Conservation (phyloP, 2,797 vertebrate species). For the Tachyglossus aculeatus region DNA sequence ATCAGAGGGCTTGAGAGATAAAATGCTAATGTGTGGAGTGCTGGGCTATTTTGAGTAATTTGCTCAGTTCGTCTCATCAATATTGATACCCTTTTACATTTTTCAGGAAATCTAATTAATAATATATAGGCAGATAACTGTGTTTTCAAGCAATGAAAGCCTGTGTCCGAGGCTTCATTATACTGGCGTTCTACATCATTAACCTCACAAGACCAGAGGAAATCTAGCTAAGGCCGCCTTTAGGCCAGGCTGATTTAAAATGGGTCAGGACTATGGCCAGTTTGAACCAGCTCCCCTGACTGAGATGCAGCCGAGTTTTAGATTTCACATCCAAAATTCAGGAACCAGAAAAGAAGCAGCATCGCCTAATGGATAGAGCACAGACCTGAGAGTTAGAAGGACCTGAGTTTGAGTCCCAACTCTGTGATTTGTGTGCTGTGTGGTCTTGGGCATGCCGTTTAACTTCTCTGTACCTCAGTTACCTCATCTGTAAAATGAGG, state of each 20-base stretch:
- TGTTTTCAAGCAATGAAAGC: constrained; percentile 62
- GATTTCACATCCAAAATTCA: not conserved
- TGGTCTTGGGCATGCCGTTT: too few species aligned
- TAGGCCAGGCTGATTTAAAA: not conserved
- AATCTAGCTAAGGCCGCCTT: not conserved
- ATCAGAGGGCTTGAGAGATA: not conserved
- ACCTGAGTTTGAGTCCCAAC: too few species aligned
- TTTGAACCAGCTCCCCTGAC: not conserved
- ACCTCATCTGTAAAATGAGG: too few species aligned
- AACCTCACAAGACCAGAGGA: constrained; percentile 43
- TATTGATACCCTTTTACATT: constrained; percentile 43
- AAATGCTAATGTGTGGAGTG: constrained; percentile 5
- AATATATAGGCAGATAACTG: constrained; percentile 50
- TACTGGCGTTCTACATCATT: constrained; percentile 35
- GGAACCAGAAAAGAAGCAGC: not conserved
- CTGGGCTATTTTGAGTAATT: constrained; percentile 40
- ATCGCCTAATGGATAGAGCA: too few species aligned
- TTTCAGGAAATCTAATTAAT: constrained; percentile 60
- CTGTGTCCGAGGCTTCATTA: constrained; percentile 52
- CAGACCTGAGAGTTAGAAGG: too few species aligned
- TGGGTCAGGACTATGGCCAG: not conserved
- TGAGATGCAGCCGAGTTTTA: not conserved
- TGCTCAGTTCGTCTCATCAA: constrained; percentile 34
- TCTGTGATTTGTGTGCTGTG: too few species aligned
- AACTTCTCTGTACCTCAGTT: too few species aligned